phyloP scores from a whole-genome alignment of 2,113 vertebrate genomes.

The Pituophis catenifer region DNA sequence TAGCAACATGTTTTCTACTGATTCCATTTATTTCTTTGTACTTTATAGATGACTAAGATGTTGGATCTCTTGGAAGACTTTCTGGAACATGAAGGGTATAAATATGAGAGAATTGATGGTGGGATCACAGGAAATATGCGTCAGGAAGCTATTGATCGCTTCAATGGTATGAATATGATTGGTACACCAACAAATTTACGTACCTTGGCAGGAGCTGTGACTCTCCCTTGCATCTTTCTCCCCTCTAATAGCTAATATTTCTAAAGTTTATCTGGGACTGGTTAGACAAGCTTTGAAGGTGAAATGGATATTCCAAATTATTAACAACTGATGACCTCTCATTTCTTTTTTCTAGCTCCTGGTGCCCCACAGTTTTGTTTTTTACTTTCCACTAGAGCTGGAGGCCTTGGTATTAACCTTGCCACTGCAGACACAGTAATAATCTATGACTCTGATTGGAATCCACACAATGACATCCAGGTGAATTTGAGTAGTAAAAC shows the following conservation, averaged over 20 bases:
- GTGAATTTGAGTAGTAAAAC: slow-evolving; percentile 64
- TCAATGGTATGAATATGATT: slow-evolving; percentile 80
- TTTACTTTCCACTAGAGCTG: slow-evolving; percentile 94
- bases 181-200: background rate
- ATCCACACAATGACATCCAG: slow-evolving; percentile 98
- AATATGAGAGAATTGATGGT: slow-evolving; percentile 95
- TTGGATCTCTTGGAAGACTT: slow-evolving; percentile 95
- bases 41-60: slow-evolving; percentile 94
- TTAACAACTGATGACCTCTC: too few species aligned
- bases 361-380: slow-evolving; percentile 97
- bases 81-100: slow-evolving; percentile 94
- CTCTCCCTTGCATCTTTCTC: background rate
- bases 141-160: slow-evolving; percentile 96
- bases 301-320: background rate
- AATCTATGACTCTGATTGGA: slow-evolving; percentile 99
- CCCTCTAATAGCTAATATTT: too few species aligned
- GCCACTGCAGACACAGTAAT: slow-evolving; percentile 97
- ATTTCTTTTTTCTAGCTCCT: slow-evolving; percentile 76
- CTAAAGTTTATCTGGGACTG: too few species aligned
- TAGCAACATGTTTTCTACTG: background rate
- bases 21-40: background rate
- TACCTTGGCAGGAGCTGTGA: background rate
- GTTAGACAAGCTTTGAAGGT: background rate
- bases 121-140: slow-evolving; percentile 95
- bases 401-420: slow-evolving; percentile 95